These are phyloP conservation scores for Laticauda colubrina DNA, from an alignment of 2,113 vertebrate species.

Conservation along the genomic window DNA sequence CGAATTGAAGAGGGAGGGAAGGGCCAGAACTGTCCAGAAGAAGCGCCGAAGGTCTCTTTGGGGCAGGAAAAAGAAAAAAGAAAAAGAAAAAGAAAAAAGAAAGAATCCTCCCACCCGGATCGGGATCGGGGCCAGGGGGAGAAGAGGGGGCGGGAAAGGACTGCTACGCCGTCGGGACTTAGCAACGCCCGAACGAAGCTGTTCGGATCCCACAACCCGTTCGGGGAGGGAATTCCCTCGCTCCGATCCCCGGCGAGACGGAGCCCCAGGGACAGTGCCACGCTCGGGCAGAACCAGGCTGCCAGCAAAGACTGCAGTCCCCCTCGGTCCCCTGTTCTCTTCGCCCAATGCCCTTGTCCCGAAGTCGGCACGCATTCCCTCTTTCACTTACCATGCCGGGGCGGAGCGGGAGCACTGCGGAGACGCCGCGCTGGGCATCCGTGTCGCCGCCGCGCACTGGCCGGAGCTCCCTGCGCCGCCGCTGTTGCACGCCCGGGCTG, in stretches of 20 bases:
- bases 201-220: neutral
- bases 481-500: neutral
- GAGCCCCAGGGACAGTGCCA: neutral
- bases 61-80: neutral
- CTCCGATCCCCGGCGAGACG: neutral
- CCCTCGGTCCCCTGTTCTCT: neutral
- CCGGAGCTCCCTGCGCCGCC: conserved; percentile 1
- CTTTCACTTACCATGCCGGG: conserved; percentile 32
- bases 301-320: neutral
- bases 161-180: neutral
- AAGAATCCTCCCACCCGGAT: neutral
- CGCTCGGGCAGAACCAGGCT: neutral
- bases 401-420: conserved; percentile 22
- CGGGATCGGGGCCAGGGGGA: neutral
- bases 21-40: no score
- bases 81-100: no score
- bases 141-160: neutral
- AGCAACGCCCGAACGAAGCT: neutral
- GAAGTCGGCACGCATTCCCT: neutral
- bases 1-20: no score
- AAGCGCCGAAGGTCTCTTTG: neutral
- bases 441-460: conserved; percentile 19
- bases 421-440: conserved; percentile 21
- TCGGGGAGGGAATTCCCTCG: conserved; percentile 18
- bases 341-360: neutral